These are phyloP conservation scores for Drosophila neonasuta DNA, from an alignment of 2,888 invertebrate genomes.

Conservation along the genomic window DNA sequence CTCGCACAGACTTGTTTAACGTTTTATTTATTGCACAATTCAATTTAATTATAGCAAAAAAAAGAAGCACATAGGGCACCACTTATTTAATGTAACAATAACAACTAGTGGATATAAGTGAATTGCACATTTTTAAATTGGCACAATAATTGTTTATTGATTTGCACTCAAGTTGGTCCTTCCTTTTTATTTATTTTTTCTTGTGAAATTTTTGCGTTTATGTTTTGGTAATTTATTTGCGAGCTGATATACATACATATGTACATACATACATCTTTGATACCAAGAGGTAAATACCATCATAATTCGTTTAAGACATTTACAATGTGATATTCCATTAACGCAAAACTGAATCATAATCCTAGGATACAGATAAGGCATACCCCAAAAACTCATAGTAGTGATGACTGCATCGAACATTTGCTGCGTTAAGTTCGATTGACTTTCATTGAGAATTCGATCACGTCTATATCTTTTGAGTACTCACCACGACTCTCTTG, in stretches of 20 bases:
- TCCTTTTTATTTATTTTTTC: neutral
- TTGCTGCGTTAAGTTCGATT: conserved; percentile 8
- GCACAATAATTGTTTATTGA: conserved; percentile 49
- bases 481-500: conserved; percentile 8
- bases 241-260: conserved; percentile 6
- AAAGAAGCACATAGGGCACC: conserved; percentile 46
- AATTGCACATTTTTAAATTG: conserved; percentile 49
- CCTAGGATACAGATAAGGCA: conserved; percentile 15
- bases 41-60: conserved; percentile 42
- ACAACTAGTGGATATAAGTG: conserved; percentile 49
- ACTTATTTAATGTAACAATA: conserved; percentile 46
- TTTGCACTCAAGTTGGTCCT: conserved; percentile 41
- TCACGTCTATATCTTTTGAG: conserved; percentile 21
- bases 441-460: conserved; percentile 26
- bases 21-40: conserved; percentile 64
- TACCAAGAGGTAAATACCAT: conserved; percentile 9
- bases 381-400: neutral
- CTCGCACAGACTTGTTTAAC: conserved; percentile 65
- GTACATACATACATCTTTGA: neutral
- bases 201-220: conserved; percentile 17
- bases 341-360: neutral
- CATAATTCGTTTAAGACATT: neutral
- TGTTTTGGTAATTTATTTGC: conserved; percentile 42
- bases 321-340: neutral
- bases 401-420: neutral